These are phyloP conservation scores for Dermatemys mawii DNA, from an alignment of 2,113 vertebrate genomes.

Conservation along the genomic window DNA sequence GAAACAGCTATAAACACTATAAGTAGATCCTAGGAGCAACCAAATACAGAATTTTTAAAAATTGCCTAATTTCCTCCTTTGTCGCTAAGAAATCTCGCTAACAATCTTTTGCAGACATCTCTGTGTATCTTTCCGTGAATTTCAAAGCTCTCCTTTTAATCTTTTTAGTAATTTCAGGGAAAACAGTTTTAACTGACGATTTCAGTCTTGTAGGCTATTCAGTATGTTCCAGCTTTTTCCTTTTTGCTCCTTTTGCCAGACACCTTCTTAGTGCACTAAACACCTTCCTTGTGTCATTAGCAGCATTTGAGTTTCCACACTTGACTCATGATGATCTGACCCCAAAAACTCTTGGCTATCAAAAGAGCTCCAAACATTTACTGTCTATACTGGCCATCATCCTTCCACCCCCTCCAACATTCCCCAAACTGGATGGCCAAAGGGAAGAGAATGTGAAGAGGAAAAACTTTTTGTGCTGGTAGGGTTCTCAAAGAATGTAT, in stretches of 20 bases:
- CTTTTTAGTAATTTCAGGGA: background rate
- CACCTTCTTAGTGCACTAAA: background rate
- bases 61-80: background rate
- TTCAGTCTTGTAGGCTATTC: too few species aligned
- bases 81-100: background rate
- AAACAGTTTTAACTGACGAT: background rate
- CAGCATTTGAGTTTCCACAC: background rate
- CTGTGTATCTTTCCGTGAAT: background rate
- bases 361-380: background rate
- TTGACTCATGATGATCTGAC: background rate
- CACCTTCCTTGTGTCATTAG: background rate
- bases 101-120: background rate
- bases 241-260: background rate
- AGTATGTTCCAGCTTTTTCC: background rate
- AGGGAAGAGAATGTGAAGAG: background rate
- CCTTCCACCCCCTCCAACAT: background rate
- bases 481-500: background rate
- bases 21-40: accelerated
- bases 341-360: background rate
- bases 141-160: background rate
- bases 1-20: accelerated
- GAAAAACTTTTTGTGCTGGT: background rate
- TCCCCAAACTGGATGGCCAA: background rate
- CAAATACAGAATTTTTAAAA: background rate
- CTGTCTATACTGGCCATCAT: background rate